Percentiles rank a stretch among this genome's conserved stretches.
phyloP scores from a whole-genome alignment of 2,888 invertebrate species.

The Coelopa pilipes region DNA sequence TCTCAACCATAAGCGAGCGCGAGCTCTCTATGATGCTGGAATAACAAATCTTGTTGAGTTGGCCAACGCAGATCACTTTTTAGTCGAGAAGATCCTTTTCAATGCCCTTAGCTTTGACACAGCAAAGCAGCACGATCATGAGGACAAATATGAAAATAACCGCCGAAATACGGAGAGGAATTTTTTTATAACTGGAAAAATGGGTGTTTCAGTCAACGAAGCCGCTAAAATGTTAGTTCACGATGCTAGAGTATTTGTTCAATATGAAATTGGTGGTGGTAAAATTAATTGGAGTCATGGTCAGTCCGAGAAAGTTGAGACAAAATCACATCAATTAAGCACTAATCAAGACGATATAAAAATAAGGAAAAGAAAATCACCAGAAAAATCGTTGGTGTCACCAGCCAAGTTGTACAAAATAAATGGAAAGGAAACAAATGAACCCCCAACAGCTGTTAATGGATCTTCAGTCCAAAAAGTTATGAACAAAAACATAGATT shows the following conservation, averaged over 20 bases:
- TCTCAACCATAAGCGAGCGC: conserved; percentile 85
- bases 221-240: conserved; percentile 81
- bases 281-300: conserved; percentile 74
- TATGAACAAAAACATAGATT: too few species aligned
- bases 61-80: conserved; percentile 77
- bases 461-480: too few species aligned
- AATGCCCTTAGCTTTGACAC: conserved; percentile 88
- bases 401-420: conserved; percentile 9
- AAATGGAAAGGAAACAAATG: neutral
- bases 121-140: conserved; percentile 78
- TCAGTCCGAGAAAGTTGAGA: neutral
- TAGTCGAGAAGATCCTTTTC: conserved; percentile 80
- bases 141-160: conserved; percentile 73
- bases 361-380: neutral
- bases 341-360: conserved; percentile 45
- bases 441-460: neutral
- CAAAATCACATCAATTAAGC: conserved; percentile 44
- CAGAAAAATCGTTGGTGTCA: neutral
- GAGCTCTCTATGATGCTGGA: conserved; percentile 84
- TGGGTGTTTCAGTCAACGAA: conserved; percentile 82
- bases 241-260: conserved; percentile 79
- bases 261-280: conserved; percentile 79
- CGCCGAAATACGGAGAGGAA: conserved; percentile 77
- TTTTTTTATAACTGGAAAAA: conserved; percentile 82
- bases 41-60: conserved; percentile 81